These are phyloP conservation scores for Orchestes rusci DNA, from an alignment of 2,888 invertebrate genomes.

Conservation along the genomic window DNA sequence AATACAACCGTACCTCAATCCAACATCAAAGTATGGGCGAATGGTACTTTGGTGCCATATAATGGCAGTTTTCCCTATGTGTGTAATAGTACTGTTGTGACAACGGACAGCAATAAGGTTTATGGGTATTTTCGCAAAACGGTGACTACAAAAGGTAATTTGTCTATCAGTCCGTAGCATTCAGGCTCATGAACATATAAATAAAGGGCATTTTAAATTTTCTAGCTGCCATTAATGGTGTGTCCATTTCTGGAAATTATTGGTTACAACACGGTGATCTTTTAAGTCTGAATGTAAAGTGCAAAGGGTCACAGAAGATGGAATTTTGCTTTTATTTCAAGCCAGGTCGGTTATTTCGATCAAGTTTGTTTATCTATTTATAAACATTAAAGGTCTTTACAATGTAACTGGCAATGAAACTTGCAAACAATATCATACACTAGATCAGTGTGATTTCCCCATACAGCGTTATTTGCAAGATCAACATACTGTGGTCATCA, in stretches of 20 bases:
- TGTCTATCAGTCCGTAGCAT: neutral
- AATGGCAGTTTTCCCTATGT: slow-evolving; percentile 45
- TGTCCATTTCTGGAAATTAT: slow-evolving; percentile 66
- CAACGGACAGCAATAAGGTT: slow-evolving; percentile 57
- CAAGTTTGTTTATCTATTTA: slow-evolving; percentile 1
- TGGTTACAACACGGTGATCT: slow-evolving; percentile 81
- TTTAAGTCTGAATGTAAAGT: slow-evolving; percentile 61
- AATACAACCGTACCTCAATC: too few relatives aligned
- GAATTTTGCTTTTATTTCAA: slow-evolving; percentile 60
- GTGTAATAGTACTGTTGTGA: slow-evolving; percentile 56
- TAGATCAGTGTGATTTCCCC: slow-evolving; percentile 53
- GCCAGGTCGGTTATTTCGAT: slow-evolving; percentile 8
- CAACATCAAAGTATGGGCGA: slow-evolving; percentile 33
- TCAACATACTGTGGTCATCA: slow-evolving; percentile 68
- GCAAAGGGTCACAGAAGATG: slow-evolving; percentile 68
- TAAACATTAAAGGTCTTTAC: slow-evolving; percentile 47
- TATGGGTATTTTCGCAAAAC: slow-evolving; percentile 66
- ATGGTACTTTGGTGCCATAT: slow-evolving; percentile 34
- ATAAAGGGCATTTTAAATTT: slow-evolving; percentile 7
- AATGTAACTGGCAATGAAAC: slow-evolving; percentile 74
- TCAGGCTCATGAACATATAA: neutral
- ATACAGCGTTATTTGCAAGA: slow-evolving; percentile 57
- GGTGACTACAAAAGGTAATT: slow-evolving; percentile 61
- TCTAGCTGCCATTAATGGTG: slow-evolving; percentile 62
- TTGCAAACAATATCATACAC: slow-evolving; percentile 44